Percentiles rank a stretch among this genome's conserved stretches.
phyloP scores from a whole-genome alignment of 92 coral and sea anemone species.

The Umimayanthus kanabou region DNA sequence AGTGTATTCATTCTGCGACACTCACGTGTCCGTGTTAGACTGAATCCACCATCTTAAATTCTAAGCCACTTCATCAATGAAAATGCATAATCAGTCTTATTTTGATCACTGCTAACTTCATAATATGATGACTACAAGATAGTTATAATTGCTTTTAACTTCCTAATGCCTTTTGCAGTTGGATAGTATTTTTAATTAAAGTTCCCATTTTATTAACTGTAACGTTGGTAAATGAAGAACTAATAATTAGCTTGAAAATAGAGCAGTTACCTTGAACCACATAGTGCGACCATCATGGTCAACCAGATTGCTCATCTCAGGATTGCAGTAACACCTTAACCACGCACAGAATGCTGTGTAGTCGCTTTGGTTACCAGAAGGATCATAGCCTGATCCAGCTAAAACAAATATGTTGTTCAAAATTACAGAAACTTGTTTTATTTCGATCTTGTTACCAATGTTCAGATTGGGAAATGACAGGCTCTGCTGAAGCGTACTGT shows the following conservation, averaged over 20 bases:
- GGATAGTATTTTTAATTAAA: no score
- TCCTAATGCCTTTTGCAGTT: no score
- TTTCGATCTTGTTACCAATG: not conserved
- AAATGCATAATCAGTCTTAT: no score
- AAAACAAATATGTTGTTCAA: not conserved
- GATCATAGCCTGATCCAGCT: constrained; percentile 90
- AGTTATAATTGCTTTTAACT: not conserved
- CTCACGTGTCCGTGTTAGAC: no score
- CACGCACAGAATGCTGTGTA: constrained; percentile 68
- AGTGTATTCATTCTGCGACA: no score
- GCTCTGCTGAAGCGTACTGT: not conserved
- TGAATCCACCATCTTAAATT: no score
- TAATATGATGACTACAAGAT: no score
- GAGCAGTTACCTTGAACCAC: constrained; percentile 76
- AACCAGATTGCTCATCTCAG: constrained; percentile 71
- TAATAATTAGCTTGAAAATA: not conserved
- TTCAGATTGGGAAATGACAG: not conserved
- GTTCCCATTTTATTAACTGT: not conserved
- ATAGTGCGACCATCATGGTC: constrained; percentile 91
- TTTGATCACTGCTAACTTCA: no score
- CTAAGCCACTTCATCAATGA: no score
- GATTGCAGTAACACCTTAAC: constrained; percentile 76
- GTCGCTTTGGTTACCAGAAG: constrained; percentile 67
- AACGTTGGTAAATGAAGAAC: not conserved
- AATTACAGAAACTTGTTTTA: not conserved